These are phyloP conservation scores for Taenaris catops DNA, from an alignment of 2,888 invertebrate genomes.

Conservation along the genomic window DNA sequence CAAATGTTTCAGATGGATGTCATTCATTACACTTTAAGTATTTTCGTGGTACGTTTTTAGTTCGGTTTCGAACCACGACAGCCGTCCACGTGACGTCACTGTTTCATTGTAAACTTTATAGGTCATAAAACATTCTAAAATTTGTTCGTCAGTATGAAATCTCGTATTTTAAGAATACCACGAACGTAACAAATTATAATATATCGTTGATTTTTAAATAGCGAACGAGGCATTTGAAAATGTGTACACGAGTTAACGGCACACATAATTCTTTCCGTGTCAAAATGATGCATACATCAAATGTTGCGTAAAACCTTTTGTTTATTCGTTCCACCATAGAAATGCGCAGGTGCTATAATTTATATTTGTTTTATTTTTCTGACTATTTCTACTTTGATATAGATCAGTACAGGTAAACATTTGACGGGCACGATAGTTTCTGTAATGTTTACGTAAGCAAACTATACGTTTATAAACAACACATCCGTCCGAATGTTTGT, in stretches of 20 bases:
- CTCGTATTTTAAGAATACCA: conserved; percentile 21
- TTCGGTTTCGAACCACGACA: conserved; percentile 27
- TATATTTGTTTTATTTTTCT: conserved; percentile 15
- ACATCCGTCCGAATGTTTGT: conserved; percentile 26
- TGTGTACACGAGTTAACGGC: conserved; percentile 9
- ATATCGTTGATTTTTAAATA: conserved; percentile 14
- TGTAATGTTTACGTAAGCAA: conserved; percentile 35
- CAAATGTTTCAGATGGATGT: neutral
- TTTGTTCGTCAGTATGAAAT: conserved; percentile 20
- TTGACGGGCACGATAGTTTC: conserved; percentile 25
- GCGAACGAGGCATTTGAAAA: conserved; percentile 7
- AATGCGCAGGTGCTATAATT: conserved; percentile 26
- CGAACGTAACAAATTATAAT: conserved; percentile 19
- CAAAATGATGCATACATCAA: conserved; percentile 5
- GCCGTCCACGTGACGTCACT: too few species aligned
- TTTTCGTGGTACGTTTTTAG: conserved; percentile 32
- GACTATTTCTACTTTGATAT: conserved; percentile 6
- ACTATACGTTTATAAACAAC: conserved; percentile 35
- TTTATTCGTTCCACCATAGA: conserved; percentile 23
- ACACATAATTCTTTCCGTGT: conserved; percentile 11
- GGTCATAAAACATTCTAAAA: conserved; percentile 53
- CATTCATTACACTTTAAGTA: conserved; percentile 4
- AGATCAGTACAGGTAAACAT: conserved; percentile 8
- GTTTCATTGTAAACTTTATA: conserved; percentile 56
- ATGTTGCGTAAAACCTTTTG: conserved; percentile 18